Base-by-base conservation (phyloP, 2,113 vertebrate genomes). In the Malurus cyaneus region DNA sequence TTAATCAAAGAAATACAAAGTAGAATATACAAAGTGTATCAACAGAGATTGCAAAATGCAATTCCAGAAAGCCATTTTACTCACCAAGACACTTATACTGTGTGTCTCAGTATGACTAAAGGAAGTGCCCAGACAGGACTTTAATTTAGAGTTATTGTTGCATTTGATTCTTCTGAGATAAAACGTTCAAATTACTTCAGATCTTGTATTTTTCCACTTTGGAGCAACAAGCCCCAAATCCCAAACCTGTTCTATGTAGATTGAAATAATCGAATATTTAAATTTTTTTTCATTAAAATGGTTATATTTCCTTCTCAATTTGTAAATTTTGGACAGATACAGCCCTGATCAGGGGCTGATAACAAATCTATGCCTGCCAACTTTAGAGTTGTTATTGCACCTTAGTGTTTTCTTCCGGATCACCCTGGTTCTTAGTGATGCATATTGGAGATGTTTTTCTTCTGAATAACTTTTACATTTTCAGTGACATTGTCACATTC, bases 1-100 rank as follows among this genome's bases (percentile, higher is more conserved):
- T 86, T 96, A 92, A 91, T 94, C 71, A 79, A 85, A 96, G 69
- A 95, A 97, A 79, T 69, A 41, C 74, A 69, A 82, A 93, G 71
- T 46, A 96, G 70, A 88, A 61, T 88, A 93, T 93, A 82, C 64
- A n/a, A 64, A 86, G 39, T 57, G 49, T 50, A 72, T 90, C 86
- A 71, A 76, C 49, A 86, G 46, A 95, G 83, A 79, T 78, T 96
- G 83, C 76, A 91, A 95, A 97, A 95, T 92, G 77, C 52, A 81
- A 61, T 95, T 96, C 93, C 79, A 93, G 73, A 92, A 95, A 95
- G 64, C 72, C 87, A 52, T 97, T 96, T 39, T 86, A 74, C 21
- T 95, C 50, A 20, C 19, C 1, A 34, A 88, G 34, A 19, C 32
- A 62, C 95, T 93, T 95, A 83, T 73, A 93, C 91, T 92, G 24